phyloP scores from a whole-genome alignment of 2,797 vertebrate genomes.

The Gephyroberyx darwinii region DNA sequence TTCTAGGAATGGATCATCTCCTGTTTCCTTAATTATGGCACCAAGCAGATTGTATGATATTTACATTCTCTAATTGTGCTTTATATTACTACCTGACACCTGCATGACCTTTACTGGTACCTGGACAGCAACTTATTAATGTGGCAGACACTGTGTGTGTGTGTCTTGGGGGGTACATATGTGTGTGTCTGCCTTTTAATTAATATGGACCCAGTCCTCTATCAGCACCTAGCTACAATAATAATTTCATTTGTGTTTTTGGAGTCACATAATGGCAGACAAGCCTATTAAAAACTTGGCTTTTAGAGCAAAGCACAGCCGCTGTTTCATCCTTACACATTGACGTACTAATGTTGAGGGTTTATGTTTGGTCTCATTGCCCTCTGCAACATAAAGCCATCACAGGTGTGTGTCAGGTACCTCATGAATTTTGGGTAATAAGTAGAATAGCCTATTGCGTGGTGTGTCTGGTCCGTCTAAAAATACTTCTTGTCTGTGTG shows the following conservation, averaged over 20 bases:
- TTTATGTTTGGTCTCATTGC: constrained; percentile 13
- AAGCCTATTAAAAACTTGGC: neutral
- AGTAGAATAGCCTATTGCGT: too few species aligned
- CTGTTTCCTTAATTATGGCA: constrained; percentile 71
- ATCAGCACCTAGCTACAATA: constrained; percentile 11
- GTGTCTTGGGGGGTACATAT: neutral
- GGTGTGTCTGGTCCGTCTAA: too few species aligned
- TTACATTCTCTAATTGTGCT: constrained; percentile 76
- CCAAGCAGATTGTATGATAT: constrained; percentile 67
- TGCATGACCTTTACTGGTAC: constrained; percentile 45
- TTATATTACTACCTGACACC: constrained; percentile 64
- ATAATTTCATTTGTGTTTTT: constrained; percentile 1
- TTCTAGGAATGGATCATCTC: constrained; percentile 42
- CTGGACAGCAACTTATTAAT: constrained; percentile 22
- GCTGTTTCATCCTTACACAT: neutral
- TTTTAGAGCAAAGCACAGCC: constrained; percentile 35
- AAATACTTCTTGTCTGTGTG: too few species aligned
- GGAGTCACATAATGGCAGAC: constrained; percentile 13
- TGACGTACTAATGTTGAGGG: constrained; percentile 3
- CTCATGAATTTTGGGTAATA: too few species aligned
- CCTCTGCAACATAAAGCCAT: constrained; percentile 1
- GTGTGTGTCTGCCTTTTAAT: constrained; percentile 34
- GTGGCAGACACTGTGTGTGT: neutral
- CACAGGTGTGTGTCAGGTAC: too few species aligned
- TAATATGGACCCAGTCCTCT: constrained; percentile 11